Conservation (phyloP, 2,113 vertebrate genomes). For the Leuciscus idus region DNA sequence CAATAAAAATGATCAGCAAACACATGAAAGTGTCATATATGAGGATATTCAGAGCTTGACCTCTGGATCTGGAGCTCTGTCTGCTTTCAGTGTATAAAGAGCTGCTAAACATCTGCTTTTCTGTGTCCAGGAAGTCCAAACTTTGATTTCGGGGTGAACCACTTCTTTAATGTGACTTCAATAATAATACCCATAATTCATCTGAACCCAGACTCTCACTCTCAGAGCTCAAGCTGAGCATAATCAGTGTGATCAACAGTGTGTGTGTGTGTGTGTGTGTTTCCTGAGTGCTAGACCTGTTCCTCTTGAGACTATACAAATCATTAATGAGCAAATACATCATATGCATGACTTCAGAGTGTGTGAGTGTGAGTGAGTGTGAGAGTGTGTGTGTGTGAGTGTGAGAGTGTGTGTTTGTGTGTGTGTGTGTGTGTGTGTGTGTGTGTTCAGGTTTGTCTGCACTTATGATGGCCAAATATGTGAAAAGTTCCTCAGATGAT, state of each 20-base stretch:
- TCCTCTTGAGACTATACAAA: conserved; percentile 70
- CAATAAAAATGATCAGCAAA: background rate
- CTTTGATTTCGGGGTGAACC: background rate
- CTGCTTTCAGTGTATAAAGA: background rate
- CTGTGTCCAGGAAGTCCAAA: background rate
- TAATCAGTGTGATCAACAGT: conserved; percentile 31
- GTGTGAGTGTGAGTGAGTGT: background rate
- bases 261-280: conserved; percentile 51
- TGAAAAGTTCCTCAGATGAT: background rate
- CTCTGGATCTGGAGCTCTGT: background rate
- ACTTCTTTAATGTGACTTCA: conserved; percentile 26
- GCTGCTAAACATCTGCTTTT: background rate
- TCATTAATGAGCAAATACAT: conserved; percentile 70
- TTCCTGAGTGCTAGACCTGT: conserved; percentile 48
- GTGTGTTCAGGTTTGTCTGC: background rate
- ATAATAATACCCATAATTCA: conserved; percentile 40
- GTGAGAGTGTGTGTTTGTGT: background rate
- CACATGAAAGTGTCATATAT: background rate
- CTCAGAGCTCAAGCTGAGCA: background rate
- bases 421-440: background rate
- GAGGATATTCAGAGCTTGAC: background rate
- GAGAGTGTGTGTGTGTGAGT: background rate
- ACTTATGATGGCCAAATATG: background rate
- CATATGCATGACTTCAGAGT: conserved; percentile 35
- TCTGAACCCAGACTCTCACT: conserved; percentile 18